A percentile compares a stretch with the other conserved stretches of the same genome.
phyloP scores from a whole-genome alignment of 2,113 vertebrate species.

The Chamaetylas fuelleborni region DNA sequence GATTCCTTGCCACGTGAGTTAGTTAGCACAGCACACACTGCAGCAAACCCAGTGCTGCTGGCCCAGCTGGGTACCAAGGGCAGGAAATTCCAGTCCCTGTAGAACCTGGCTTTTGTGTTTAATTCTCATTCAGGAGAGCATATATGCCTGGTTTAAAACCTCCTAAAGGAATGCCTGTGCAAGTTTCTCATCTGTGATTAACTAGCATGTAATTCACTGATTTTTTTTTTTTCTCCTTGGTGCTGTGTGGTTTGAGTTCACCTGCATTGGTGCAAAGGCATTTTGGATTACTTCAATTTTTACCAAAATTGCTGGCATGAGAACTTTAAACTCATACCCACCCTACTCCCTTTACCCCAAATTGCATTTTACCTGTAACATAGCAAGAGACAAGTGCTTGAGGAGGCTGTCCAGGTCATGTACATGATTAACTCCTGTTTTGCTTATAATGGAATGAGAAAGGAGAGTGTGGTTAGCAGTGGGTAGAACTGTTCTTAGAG shows the following conservation, averaged over 20 bases:
- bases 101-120: slow-evolving; percentile 6
- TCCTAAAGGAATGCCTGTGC: neutral
- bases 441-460: neutral
- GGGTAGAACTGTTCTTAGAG: neutral
- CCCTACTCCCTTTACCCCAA: neutral
- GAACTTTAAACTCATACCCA: neutral
- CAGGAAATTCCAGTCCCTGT: neutral
- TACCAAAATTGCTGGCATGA: neutral
- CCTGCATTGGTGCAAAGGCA: slow-evolving; percentile 1
- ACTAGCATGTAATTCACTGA: neutral
- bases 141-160: slow-evolving; percentile 8
- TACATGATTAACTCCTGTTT: neutral
- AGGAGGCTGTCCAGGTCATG: neutral
- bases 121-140: neutral
- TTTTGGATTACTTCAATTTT: slow-evolving; percentile 31
- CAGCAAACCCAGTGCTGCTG: neutral
- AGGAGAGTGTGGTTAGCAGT: neutral
- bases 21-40: neutral
- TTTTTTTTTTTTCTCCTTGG: neutral
- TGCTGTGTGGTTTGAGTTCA: slow-evolving; percentile 4
- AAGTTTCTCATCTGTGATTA: neutral
- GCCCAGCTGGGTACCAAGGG: neutral
- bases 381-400: neutral
- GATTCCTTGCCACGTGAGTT: neutral
- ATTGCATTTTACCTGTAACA: neutral